A percentile compares a stretch with the other conserved stretches of the same genome.
phyloP scores from a whole-genome alignment of 2,797 vertebrate species.

The Characodon lateralis region DNA sequence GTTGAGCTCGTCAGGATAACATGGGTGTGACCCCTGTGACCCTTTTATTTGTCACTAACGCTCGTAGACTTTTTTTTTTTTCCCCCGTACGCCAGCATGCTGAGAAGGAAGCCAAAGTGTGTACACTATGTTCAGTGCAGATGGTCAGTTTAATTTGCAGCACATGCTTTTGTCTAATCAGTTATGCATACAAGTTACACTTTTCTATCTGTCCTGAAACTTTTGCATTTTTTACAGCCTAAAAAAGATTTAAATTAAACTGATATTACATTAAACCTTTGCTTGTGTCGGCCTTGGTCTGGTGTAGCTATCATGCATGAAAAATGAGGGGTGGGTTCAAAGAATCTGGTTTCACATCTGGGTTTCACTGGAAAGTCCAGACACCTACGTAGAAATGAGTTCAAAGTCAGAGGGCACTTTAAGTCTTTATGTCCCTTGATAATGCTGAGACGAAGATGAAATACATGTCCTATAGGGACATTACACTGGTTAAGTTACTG shows the following conservation, averaged over 20 bases:
- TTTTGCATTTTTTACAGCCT: conserved; percentile 33
- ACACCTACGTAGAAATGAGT: not conserved
- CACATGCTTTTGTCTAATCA: not conserved
- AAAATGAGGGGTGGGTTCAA: not conserved
- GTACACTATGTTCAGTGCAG: not conserved
- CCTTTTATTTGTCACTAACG: conserved; percentile 10
- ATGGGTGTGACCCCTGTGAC: conserved; percentile 17
- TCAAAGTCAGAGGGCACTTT: not conserved
- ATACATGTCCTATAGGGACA: not conserved
- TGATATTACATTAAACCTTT: not conserved
- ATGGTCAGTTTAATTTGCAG: not conserved
- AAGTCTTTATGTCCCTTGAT: not conserved
- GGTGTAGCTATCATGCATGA: conserved; percentile 15
- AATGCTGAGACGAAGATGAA: not conserved
- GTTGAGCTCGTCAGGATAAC: not conserved
- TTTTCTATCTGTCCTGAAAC: conserved; percentile 12
- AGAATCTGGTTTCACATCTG: conserved; percentile 46
- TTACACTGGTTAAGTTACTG: not conserved
- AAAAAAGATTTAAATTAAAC: conserved; percentile 16
- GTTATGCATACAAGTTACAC: not conserved
- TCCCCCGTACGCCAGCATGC: not conserved
- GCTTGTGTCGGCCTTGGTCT: not conserved
- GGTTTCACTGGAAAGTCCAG: conserved; percentile 10
- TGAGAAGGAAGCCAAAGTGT: conserved; percentile 10
- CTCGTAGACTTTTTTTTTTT: conserved; percentile 8